Percentiles rank a stretch among this genome's conserved stretches.
Conservation (phyloP, 2,797 vertebrate species). For the Lacerta viridis region DNA sequence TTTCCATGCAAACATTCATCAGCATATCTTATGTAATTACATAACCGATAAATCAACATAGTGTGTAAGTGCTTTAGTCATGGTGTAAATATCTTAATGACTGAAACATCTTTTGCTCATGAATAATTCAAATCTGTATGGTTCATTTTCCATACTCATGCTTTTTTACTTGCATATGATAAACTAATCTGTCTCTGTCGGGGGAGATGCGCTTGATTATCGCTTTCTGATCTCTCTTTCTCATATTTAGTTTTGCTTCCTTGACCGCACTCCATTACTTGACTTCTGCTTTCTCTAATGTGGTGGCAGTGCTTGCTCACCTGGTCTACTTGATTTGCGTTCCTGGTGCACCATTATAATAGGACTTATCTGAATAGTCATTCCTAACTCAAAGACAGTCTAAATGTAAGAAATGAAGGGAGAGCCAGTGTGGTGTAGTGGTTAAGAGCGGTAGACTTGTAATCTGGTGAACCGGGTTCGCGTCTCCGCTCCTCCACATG, state of each 20-base stretch:
- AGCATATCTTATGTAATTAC: conserved; percentile 79
- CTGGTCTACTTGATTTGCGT: conserved; percentile 63
- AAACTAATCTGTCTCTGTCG: conserved; percentile 78
- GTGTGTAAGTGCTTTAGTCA: conserved; percentile 74
- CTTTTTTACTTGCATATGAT: conserved; percentile 74
- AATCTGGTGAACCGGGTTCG: too few relatives aligned
- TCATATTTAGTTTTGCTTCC: conserved; percentile 72
- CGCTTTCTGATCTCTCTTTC: conserved; percentile 69
- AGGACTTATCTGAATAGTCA: conserved; percentile 51
- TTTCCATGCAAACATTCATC: conserved; percentile 78
- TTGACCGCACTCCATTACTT: conserved; percentile 71
- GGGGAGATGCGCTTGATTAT: conserved; percentile 68
- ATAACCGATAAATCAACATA: conserved; percentile 78
- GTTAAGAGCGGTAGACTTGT: too few relatives aligned
- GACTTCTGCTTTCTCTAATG: conserved; percentile 68
- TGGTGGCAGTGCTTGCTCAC: conserved; percentile 58
- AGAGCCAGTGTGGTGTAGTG: too few relatives aligned
- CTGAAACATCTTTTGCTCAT: conserved; percentile 77
- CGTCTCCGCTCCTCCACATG: too few relatives aligned
- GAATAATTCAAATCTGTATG: conserved; percentile 83
- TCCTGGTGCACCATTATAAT: conserved; percentile 48
- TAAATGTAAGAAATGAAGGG: too few relatives aligned
- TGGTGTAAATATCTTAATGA: conserved; percentile 83
- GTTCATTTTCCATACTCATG: conserved; percentile 77
- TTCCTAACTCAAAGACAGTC: not conserved